Evolutionary conservation across 2,888 invertebrate species (phyloP).

Genomic region (Papilio elwesi): DNA sequence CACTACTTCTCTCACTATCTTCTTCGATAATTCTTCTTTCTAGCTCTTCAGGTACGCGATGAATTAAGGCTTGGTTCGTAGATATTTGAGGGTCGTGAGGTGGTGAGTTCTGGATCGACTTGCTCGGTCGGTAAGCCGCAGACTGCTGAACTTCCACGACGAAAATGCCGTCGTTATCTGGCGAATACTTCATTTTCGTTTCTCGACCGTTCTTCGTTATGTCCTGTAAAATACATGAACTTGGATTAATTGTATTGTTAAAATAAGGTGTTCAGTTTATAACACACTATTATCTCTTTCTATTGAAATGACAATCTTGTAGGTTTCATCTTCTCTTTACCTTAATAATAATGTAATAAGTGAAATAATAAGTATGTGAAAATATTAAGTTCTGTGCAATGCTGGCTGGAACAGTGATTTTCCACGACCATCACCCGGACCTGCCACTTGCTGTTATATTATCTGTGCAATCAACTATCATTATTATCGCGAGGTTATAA

Average conservation of each 20-base stretch:
- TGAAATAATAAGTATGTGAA: too few species aligned
- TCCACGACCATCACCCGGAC: too few species aligned
- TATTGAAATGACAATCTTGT: too few species aligned
- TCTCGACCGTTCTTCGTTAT: constrained; percentile 88
- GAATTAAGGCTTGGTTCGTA: constrained; percentile 78
- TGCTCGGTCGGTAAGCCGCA: constrained; percentile 70
- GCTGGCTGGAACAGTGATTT: too few species aligned
- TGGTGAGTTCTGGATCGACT: constrained; percentile 63
- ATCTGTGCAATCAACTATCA: too few species aligned
- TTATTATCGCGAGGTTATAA: too few species aligned
- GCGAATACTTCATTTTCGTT: constrained; percentile 90
- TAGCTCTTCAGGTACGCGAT: constrained; percentile 72
- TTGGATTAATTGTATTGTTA: background rate
- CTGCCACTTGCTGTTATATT: too few species aligned
- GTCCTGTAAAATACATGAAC: constrained; percentile 80
- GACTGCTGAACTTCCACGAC: constrained; percentile 87
- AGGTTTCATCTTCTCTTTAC: too few species aligned
- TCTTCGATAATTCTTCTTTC: constrained; percentile 66
- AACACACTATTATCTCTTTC: too few species aligned
- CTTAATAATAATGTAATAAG: too few species aligned
- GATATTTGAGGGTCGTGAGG: constrained; percentile 75
- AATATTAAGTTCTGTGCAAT: too few species aligned
- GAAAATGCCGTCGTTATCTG: constrained; percentile 89
- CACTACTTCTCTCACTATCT: constrained; percentile 65
- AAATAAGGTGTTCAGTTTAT: too few species aligned